These are phyloP conservation scores for Aldrovandia affinis DNA, from an alignment of 2,797 vertebrate genomes.

Conservation along the genomic window DNA sequence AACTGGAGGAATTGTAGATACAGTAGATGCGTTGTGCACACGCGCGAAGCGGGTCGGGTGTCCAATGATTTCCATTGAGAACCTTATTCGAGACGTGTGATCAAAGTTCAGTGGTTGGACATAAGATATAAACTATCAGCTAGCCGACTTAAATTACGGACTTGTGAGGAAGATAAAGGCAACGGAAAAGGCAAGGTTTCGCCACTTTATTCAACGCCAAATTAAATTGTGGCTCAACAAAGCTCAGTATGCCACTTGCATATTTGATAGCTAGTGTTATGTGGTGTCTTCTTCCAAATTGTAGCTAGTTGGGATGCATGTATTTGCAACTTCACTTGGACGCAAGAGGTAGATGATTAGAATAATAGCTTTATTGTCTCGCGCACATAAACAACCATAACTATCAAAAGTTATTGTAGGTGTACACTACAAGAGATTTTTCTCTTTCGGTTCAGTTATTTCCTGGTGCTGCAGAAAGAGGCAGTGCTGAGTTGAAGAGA, in stretches of 20 bases:
- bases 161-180: background rate
- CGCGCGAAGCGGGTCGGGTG: too few relatives aligned
- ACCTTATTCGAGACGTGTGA: background rate
- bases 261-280: background rate
- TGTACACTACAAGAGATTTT: slow-evolving; percentile 30
- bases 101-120: background rate
- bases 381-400: background rate
- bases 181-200: background rate
- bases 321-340: background rate
- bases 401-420: slow-evolving; percentile 1
- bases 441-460: slow-evolving; percentile 56
- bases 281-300: background rate
- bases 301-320: background rate
- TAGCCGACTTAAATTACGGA: background rate
- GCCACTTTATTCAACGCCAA: background rate
- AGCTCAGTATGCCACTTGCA: background rate
- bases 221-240: background rate
- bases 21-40: background rate
- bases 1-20: background rate
- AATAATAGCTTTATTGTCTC: background rate
- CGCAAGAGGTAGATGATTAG: background rate
- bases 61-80: background rate
- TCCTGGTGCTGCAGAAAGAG: slow-evolving; percentile 75
- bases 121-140: background rate
- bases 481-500: slow-evolving; percentile 77